phyloP scores from a whole-genome alignment of 2,113 vertebrate species.

The Tupaia chinensis region DNA sequence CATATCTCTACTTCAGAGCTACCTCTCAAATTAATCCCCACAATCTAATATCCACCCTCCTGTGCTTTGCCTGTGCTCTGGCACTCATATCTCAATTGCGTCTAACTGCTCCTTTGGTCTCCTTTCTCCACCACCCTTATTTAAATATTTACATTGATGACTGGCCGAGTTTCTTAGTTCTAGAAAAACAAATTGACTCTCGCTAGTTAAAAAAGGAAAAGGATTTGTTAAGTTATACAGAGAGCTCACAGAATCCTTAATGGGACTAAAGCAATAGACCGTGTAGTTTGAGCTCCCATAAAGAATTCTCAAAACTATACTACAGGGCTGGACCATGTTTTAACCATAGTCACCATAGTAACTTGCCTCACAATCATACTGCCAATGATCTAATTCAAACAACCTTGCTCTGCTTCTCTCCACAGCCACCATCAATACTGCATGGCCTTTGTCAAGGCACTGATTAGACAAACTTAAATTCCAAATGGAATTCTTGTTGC shows the following conservation, averaged over 20 bases:
- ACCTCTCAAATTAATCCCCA: background rate
- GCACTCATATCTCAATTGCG: too few relatives aligned
- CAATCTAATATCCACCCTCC: background rate
- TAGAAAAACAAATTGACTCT: background rate
- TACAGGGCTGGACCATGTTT: background rate
- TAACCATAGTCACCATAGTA: background rate
- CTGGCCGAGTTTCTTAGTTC: background rate
- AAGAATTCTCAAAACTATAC: background rate
- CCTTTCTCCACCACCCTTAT: background rate
- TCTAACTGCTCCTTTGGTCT: rapidly evolving
- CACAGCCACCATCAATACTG: background rate
- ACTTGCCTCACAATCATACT: background rate
- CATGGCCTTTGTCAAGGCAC: background rate
- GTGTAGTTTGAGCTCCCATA: background rate
- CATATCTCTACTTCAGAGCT: background rate
- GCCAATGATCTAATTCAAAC: background rate
- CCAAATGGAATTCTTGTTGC: background rate
- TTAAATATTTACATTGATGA: background rate
- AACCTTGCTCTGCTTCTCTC: background rate
- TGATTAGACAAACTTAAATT: conserved; percentile 28
- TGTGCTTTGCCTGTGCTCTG: background rate
- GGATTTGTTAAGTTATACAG: background rate
- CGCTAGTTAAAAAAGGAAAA: background rate
- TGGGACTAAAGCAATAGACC: background rate
- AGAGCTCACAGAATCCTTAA: background rate